These are phyloP conservation scores for Protaetia brevitarsis DNA, from an alignment of 1,140 invertebrate species.

Conservation along the genomic window DNA sequence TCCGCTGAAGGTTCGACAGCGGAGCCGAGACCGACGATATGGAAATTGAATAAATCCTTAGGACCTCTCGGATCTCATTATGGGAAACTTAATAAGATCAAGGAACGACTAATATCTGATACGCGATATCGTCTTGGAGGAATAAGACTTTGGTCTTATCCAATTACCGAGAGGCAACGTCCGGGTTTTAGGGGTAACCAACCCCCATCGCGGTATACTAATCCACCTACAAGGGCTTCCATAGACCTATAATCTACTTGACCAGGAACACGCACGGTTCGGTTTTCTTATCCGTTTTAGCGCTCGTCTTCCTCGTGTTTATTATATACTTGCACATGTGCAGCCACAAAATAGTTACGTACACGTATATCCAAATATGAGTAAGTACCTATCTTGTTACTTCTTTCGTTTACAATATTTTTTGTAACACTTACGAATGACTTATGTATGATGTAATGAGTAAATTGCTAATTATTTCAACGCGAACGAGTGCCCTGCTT, in stretches of 20 bases:
- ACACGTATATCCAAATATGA: too few species aligned
- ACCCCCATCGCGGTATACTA: conserved; percentile 31
- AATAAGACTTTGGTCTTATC: conserved; percentile 33
- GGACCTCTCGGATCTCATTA: conserved; percentile 24
- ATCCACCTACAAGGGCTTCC: conserved; percentile 31
- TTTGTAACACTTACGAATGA: too few species aligned
- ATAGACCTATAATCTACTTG: conserved; percentile 30
- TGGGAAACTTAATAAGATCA: conserved; percentile 28
- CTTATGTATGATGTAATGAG: too few species aligned
- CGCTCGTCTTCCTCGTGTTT: too few species aligned
- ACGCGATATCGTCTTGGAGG: conserved; percentile 31
- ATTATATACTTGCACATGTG: too few species aligned
- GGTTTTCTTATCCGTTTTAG: too few species aligned
- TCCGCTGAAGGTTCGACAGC: background rate
- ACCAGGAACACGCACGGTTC: background rate
- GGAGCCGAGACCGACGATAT: background rate
- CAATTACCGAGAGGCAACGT: conserved; percentile 32
- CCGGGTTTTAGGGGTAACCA: conserved; percentile 32
- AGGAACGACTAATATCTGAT: conserved; percentile 28
- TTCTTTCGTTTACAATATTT: too few species aligned
- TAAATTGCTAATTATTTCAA: too few species aligned
- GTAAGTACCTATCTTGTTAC: too few species aligned
- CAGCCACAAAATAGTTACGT: too few species aligned
- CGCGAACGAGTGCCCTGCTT: too few species aligned
- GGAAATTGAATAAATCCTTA: conserved; percentile 21